phyloP scores from a whole-genome alignment of 2,888 invertebrate genomes.

The Lasioglossum oenotherae region DNA sequence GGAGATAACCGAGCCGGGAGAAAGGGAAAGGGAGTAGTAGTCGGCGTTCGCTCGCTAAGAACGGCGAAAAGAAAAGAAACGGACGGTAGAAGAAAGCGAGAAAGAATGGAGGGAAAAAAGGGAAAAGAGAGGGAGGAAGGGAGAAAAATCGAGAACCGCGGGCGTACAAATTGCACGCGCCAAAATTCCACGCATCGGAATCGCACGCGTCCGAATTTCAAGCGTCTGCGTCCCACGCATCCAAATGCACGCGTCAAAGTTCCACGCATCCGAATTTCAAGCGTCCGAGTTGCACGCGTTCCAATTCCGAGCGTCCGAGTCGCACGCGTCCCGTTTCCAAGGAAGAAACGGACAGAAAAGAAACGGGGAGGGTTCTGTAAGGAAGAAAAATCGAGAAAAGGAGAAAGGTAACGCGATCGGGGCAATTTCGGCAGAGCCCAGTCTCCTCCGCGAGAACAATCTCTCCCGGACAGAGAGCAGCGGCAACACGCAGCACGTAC shows the following conservation, averaged over 20 bases:
- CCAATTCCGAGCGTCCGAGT: no score
- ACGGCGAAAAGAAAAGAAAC: not conserved
- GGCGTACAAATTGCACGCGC: no score
- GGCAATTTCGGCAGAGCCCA: conserved; percentile 2
- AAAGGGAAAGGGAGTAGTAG: conserved; percentile 17
- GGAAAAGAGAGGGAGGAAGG: conserved; percentile 1
- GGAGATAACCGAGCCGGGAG: conserved; percentile 45
- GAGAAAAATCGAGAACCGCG: not conserved
- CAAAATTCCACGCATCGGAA: no score
- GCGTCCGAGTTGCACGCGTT: no score
- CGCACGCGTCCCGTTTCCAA: not conserved
- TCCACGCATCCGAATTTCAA: not conserved
- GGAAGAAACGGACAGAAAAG: not conserved
- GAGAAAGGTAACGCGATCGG: conserved; percentile 41
- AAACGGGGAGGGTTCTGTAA: not conserved
- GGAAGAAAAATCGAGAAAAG: not conserved
- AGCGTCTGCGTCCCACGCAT: not conserved
- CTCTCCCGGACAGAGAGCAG: not conserved
- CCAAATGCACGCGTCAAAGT: not conserved
- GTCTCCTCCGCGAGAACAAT: not conserved
- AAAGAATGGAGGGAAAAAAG: conserved; percentile 14
- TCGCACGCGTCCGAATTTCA: not conserved
- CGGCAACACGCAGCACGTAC: conserved; percentile 4
- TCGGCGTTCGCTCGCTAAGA: not conserved
- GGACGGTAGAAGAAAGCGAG: not conserved